These are phyloP conservation scores for Epistrophella euchroma DNA, from an alignment of 2,888 invertebrate genomes.

Conservation along the genomic window DNA sequence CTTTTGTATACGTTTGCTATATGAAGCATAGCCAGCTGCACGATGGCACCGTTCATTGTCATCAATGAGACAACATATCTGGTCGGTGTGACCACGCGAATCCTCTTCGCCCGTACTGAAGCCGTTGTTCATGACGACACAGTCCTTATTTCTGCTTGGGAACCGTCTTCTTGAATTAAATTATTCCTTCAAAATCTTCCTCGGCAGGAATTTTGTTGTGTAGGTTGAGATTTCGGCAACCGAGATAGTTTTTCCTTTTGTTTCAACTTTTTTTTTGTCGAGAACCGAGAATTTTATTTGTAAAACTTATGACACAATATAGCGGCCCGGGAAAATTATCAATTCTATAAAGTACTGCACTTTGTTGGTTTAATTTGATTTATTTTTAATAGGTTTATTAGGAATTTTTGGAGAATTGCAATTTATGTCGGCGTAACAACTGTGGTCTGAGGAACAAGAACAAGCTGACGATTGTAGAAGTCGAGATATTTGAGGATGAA, in stretches of 20 bases:
- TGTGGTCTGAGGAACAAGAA: slow-evolving; percentile 20
- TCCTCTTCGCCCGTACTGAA: slow-evolving; percentile 96
- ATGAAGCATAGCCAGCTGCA: slow-evolving; percentile 91
- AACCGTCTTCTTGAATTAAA: slow-evolving; percentile 59
- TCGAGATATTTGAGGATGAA: slow-evolving; percentile 63
- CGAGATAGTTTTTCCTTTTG: slow-evolving; percentile 28
- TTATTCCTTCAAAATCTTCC: slow-evolving; percentile 35
- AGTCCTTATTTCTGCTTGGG: not conserved
- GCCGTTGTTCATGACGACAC: slow-evolving; percentile 86
- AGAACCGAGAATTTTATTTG: slow-evolving; percentile 7
- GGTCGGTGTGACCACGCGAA: slow-evolving; percentile 93
- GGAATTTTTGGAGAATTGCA: slow-evolving; percentile 28
- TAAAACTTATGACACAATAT: slow-evolving; percentile 67
- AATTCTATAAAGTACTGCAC: slow-evolving; percentile 31
- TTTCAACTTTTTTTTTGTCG: slow-evolving; percentile 34
- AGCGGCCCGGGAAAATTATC: slow-evolving; percentile 33
- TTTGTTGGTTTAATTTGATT: not conserved
- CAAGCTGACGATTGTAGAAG: slow-evolving; percentile 48
- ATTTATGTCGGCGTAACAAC: slow-evolving; percentile 40
- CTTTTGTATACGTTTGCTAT: slow-evolving; percentile 98
- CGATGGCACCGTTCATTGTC: slow-evolving; percentile 94
- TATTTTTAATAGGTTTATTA: slow-evolving; percentile 15
- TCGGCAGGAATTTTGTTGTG: slow-evolving; percentile 26
- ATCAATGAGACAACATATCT: slow-evolving; percentile 96
- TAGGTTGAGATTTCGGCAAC: not conserved